Conservation (phyloP, 2,888 invertebrate species). For the Caenorhabditis doughertyi region DNA sequence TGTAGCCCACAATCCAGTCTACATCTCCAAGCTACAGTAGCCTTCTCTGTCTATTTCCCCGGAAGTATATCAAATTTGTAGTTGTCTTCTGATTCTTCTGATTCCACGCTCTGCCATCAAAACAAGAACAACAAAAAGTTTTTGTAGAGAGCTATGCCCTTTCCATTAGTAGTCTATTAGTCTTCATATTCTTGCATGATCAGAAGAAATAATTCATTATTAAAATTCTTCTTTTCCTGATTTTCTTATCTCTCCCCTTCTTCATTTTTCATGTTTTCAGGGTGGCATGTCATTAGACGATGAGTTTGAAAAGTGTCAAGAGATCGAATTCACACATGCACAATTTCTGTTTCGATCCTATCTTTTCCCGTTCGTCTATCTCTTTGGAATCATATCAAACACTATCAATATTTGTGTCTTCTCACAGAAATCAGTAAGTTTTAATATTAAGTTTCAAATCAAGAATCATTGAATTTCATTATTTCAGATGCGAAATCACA, state of each 20-base stretch:
- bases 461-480: slow-evolving; percentile 6
- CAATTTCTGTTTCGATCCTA: slow-evolving; percentile 77
- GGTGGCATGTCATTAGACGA: slow-evolving; percentile 63
- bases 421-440: slow-evolving; percentile 72
- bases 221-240: too few species aligned
- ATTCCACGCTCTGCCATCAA: background rate
- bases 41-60: background rate
- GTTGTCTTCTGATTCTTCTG: slow-evolving; percentile 23
- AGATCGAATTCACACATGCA: slow-evolving; percentile 67
- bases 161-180: background rate
- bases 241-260: background rate
- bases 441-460: background rate
- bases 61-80: slow-evolving; percentile 4
- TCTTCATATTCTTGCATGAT: background rate
- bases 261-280: slow-evolving; percentile 46
- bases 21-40: background rate
- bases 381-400: slow-evolving; percentile 78
- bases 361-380: slow-evolving; percentile 76
- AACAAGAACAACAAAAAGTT: slow-evolving; percentile 12
- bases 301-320: slow-evolving; percentile 57
- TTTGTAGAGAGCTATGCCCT: slow-evolving; percentile 9
- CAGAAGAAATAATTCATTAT: background rate
- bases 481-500: slow-evolving; percentile 76
- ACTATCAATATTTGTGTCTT: slow-evolving; percentile 77
- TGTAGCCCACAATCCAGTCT: too few species aligned